A percentile compares a stretch with the other conserved stretches of the same genome.
phyloP scores from a whole-genome alignment of 2,113 vertebrate species.

The Corvus moneduloides region DNA sequence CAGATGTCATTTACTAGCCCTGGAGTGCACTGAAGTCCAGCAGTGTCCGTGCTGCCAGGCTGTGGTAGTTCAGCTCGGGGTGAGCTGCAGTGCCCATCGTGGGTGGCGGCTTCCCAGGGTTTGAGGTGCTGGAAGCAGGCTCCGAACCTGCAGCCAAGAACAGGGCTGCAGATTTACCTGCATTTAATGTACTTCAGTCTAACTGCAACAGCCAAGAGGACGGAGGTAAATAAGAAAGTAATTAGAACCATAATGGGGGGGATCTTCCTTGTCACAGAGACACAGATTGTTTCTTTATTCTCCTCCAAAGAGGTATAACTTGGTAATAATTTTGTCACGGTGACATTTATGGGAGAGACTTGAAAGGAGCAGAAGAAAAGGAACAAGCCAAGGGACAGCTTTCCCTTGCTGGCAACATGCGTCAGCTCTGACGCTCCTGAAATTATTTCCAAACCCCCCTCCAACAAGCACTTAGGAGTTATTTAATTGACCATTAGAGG shows the following conservation, averaged over 20 bases:
- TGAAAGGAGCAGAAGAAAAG: slow-evolving; percentile 33
- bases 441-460: background rate
- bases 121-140: background rate
- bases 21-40: background rate
- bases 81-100: background rate
- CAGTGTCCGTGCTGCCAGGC: background rate
- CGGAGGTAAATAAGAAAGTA: slow-evolving; percentile 64
- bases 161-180: slow-evolving; percentile 24
- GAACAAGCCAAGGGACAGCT: slow-evolving; percentile 5
- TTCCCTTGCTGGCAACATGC: background rate
- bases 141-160: background rate
- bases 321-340: background rate
- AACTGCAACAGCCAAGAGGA: slow-evolving; percentile 46
- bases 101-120: background rate
- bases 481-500: slow-evolving; percentile 34
- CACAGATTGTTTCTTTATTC: slow-evolving; percentile 58
- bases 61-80: background rate
- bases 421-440: background rate
- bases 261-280: slow-evolving; percentile 36
- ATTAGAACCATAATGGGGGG: slow-evolving; percentile 59
- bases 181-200: slow-evolving; percentile 23
- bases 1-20: background rate
- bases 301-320: background rate
- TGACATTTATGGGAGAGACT: slow-evolving; percentile 36
- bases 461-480: slow-evolving; percentile 3